A percentile compares a stretch with the other conserved stretches of the same genome.
phyloP scores from a whole-genome alignment of 2,888 invertebrate species.

The Microchrysa polita region DNA sequence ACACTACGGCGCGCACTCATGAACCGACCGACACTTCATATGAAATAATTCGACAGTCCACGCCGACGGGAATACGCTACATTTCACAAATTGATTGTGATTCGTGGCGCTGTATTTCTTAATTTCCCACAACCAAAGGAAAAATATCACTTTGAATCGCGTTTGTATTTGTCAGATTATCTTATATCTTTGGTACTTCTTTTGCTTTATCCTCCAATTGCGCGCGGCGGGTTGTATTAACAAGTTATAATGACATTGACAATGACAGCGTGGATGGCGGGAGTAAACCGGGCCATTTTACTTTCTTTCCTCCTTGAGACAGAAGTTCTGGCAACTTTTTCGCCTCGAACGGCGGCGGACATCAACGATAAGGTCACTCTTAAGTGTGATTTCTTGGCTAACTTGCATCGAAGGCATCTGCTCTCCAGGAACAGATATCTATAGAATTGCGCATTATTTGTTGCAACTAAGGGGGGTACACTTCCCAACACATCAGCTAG shows the following conservation, averaged over 20 bases:
- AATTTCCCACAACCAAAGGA: too few relatives aligned
- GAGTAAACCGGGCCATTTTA: constrained; percentile 1
- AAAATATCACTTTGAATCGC: neutral
- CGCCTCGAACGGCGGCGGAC: neutral
- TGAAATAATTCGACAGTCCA: neutral
- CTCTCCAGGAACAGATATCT: neutral
- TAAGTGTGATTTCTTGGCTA: neutral
- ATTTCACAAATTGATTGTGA: neutral
- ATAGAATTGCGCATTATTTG: neutral
- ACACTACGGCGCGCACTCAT: neutral
- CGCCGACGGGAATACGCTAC: neutral
- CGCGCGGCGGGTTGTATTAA: neutral
- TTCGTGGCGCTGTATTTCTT: neutral
- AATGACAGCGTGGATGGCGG: constrained; percentile 24
- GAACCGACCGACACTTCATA: neutral
- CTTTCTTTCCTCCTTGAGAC: neutral
- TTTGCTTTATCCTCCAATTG: neutral
- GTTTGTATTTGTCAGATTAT: constrained; percentile 8
- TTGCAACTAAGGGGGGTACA: neutral
- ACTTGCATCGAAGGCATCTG: neutral
- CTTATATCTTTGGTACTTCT: neutral
- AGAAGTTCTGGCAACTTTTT: neutral
- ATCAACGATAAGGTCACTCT: neutral
- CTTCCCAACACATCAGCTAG: neutral
- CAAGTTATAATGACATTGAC: constrained; percentile 1